Evolutionary conservation across 2,113 vertebrate species (phyloP), one percentile per base, ranked within the genome.

Genomic region (Serilophus lunatus): DNA sequence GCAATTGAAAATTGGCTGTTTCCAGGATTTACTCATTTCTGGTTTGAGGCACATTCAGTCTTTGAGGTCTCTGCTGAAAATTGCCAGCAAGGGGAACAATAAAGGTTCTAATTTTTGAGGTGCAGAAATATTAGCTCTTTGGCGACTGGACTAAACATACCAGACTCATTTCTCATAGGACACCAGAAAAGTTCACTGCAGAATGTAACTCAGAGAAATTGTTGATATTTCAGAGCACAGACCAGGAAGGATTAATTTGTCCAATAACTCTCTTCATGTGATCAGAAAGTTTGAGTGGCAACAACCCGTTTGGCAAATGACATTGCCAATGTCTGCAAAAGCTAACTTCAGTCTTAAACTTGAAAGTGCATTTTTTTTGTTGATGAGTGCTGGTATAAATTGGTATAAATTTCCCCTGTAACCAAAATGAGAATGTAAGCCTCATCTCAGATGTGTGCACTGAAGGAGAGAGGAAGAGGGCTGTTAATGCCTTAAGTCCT

Each of bases 121-220:
- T 83, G 63, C 64, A 70, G 82, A 92, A 95, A 51, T 91, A 86
- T 54, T 77, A 56, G 63, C 29, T 87, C 68, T 88, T 85, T 86
- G 83, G 86, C 86, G 86, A 88, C 64, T 57, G 87, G 54, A 54
- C 75, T 82, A 54, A 88, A 66, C 93, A 95, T 82, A 82, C 94
- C 94, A 96, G 90, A 91, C 78, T 93, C 71, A 63, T 94, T 95
- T 91, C 90, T 92, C 96, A 95, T 7, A 91, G 47, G 79, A 91
- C 78, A 94, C 66, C 24, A 33, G 93, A 80, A 96, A 82, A 90
- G 33, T 88, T 97, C 75, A 66, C 38, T 2, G 4, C 71, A 86
- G 79, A 38, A 86, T 90, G 74, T 81, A 88, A 86, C 68, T 88
- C 82, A 79, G 78, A 90, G 45, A 82, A 90, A 82, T 59, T 50